phyloP scores from a whole-genome alignment of 2,113 vertebrate species.

The Zingel zingel region DNA sequence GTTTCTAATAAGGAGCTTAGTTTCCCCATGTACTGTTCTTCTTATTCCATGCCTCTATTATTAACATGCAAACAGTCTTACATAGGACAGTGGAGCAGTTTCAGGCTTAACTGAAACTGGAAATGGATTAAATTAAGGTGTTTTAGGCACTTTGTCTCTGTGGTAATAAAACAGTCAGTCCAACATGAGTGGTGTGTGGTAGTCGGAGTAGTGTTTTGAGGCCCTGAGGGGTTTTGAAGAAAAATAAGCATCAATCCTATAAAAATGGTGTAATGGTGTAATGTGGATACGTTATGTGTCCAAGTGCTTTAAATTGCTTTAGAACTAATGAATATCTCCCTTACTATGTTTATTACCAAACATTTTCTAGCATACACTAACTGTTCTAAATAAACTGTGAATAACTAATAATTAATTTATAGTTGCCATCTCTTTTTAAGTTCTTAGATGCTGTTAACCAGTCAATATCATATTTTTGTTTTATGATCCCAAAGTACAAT shows the following conservation, averaged over 20 bases:
- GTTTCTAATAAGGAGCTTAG: constrained; percentile 42
- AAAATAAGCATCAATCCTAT: constrained; percentile 32
- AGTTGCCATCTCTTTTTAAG: not conserved
- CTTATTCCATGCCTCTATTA: constrained; percentile 15
- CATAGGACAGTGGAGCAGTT: not conserved
- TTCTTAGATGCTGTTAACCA: not conserved
- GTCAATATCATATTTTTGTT: constrained; percentile 1
- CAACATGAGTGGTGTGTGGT: not conserved
- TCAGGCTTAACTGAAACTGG: constrained; percentile 14
- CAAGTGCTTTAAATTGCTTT: constrained; percentile 19
- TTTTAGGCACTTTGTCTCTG: constrained; percentile 12
- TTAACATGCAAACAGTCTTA: not conserved
- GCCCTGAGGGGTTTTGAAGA: not conserved
- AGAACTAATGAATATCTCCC: constrained; percentile 21
- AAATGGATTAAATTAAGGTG: constrained; percentile 33
- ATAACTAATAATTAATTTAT: not conserved
- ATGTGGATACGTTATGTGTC: constrained; percentile 12
- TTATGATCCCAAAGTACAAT: constrained; percentile 7
- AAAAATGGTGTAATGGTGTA: constrained; percentile 36
- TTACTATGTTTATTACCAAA: constrained; percentile 1
- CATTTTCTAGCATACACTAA: constrained; percentile 7
- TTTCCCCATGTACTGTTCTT: constrained; percentile 21
- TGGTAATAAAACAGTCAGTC: constrained; percentile 10
- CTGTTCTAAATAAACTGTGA: not conserved
- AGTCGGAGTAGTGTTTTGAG: not conserved